Conservation (phyloP, 35 echinoderm and acorn worm species). For the Lytechinus variegatus region DNA sequence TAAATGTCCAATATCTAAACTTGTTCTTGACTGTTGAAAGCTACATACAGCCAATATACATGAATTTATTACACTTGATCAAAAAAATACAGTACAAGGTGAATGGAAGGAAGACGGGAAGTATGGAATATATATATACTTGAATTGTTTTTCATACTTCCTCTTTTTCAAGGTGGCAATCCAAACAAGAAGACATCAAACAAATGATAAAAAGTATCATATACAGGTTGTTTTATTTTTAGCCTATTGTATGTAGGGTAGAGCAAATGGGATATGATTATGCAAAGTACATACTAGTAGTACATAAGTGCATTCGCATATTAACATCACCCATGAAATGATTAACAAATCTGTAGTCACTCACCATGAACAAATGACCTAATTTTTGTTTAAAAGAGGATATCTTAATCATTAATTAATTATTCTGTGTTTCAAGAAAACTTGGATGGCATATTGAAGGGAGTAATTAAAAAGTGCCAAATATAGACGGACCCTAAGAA, state of each 20-base stretch:
- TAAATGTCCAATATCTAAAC: neutral
- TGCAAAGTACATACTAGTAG: too few species aligned
- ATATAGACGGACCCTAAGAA: neutral
- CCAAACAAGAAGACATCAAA: neutral
- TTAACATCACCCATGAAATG: too few species aligned
- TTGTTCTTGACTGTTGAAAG: neutral
- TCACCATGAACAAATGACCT: too few species aligned
- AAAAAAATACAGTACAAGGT: neutral
- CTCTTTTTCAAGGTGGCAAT: neutral
- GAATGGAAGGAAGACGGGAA: neutral
- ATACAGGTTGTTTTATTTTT: neutral
- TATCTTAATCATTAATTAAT: too few species aligned
- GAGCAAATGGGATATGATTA: too few species aligned
- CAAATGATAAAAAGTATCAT: neutral
- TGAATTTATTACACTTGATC: neutral
- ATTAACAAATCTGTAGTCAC: too few species aligned
- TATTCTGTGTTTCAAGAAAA: too few species aligned
- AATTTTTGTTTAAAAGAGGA: too few species aligned
- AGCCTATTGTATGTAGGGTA: too few species aligned
- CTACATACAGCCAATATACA: too few species aligned
- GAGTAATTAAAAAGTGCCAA: neutral
- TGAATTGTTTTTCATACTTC: neutral
- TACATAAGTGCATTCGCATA: too few species aligned
- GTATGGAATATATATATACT: neutral
- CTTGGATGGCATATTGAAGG: too few species aligned